Evolutionary conservation across 1,140 invertebrate species (phyloP), one percentile per base, ranked within the genome.

Genomic region (Papilio xuthus): DNA sequence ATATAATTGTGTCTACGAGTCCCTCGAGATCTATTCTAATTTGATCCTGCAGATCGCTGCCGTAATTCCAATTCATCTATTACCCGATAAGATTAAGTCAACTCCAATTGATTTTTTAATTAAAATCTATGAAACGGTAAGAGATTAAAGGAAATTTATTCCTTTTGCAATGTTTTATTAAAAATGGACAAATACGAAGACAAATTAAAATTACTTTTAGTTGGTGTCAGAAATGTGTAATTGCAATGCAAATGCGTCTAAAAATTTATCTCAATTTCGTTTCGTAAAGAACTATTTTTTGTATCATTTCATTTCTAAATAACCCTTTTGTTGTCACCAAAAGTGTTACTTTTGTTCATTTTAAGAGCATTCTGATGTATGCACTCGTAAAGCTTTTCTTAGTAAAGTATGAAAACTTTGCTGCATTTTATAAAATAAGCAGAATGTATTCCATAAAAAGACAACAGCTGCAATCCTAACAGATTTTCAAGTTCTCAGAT

Each of bases 11-110:
- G 28, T 67, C 26, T 32, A 12, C 26, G 26, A 26, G 23, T 67
- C 60, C 60, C 60, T 32, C 60, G 60, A 23, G 60, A 28, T 67
- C 60, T 67, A 67, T 67, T 67, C 26, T 67, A 67, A 67, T 67
- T 32, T 60, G 56, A 60, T 67, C 13, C 26, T 15, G 26, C 60
- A 67, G 26, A 67, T 67, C 60, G 26, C 13, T 28, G 26, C 23
- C 26, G 23, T 67, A 28, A 26, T n/a, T n/a, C n/a, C 60, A 13
- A 67, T 67, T 67, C 60, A 67, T 67, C 23, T 67, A 67, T 67
- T 67, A 67, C 4, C 60, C 26, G 60, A 67, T 28, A 12, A 67
- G 13, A 67, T 67, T 67, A 67, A 67, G 4, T 28, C 15, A 28
- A 15, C 4, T 67, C 13, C 23, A 67, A 28, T 67, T 28, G 23